phyloP scores from a whole-genome alignment of 2,888 invertebrate species.

The Aphidoletes aphidimyza region DNA sequence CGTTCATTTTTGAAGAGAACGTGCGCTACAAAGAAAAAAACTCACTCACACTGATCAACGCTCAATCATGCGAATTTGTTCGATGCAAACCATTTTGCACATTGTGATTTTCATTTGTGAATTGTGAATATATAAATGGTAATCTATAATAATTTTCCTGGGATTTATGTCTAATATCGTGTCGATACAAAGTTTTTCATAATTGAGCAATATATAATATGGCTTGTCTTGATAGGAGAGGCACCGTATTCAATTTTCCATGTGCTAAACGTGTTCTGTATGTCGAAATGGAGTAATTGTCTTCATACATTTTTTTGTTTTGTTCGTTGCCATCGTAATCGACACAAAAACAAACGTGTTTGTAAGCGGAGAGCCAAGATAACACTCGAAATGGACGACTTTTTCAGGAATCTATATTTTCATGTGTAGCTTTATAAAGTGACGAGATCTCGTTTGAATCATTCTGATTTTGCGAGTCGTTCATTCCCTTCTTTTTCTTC shows the following conservation, averaged over 20 bases:
- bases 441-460: constrained; percentile 17
- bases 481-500: too few species aligned
- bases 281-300: too few species aligned
- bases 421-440: too few species aligned
- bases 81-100: constrained; percentile 3
- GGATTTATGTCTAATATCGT: constrained; percentile 51
- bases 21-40: too few species aligned
- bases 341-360: background rate
- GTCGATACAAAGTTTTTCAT: constrained; percentile 42
- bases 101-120: constrained; percentile 9
- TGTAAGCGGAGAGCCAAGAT: constrained; percentile 1
- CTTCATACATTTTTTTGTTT: too few species aligned
- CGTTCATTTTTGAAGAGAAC: background rate
- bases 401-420: background rate
- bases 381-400: background rate
- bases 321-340: too few species aligned
- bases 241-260: background rate
- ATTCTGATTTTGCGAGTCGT: background rate
- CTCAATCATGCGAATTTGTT: background rate
- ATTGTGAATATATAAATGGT: constrained; percentile 21
- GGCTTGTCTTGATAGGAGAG: background rate
- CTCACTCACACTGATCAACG: too few species aligned
- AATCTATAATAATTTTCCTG: constrained; percentile 36
- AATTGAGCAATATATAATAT: constrained; percentile 49
- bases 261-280: too few species aligned